Base-by-base conservation (phyloP, 1,140 invertebrate genomes). In the Lepidurus arcticus region DNA sequence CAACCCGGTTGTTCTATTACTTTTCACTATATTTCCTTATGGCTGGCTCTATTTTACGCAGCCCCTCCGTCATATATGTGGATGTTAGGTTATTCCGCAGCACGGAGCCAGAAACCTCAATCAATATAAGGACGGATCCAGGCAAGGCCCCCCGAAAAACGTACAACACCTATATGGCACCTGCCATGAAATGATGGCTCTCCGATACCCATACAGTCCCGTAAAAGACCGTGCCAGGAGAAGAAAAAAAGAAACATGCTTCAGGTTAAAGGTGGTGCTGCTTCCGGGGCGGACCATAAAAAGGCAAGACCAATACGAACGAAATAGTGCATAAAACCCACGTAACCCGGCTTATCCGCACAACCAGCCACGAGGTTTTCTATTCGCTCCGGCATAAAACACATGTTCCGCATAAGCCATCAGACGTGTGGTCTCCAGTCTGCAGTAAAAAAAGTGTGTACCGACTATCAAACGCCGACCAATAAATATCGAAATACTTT, bases 91-190 rank as follows among this genome's bases (percentile, higher is more conserved):
- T 65, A 65, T 65, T 65, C 53, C 53, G 53, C 53, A 7, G 53
- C 53, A 65, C 53, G 21, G 53, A 65, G n/a, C 53, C 53, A 65
- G 9, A 65, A 3, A 65, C 53, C 53, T 65, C 53, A 65, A 65
- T 65, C 53, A 65, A 65, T 65, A 65, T 65, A 65, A 65, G 53
- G 53, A 65, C 53, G 21, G 53, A 65, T 65, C 53, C 53, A 21
- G 53, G 53, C 53, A 16, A 65, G 53, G 53, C 53, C 53, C 53
- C 53, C 53, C 53, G 13, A 65, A 21, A 65, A 65, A 65, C 13
- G 53, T 65, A 65, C 16, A 65, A 65, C 53, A 65, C 53, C 53
- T 65, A 65, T 65, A 65, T 21, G 53, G 21, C 53, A 65, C 53
- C 53, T 65, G 53, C 53, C 53, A 65, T 65, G 53, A 65, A 65